Evolutionary conservation across 2,113 vertebrate genomes (phyloP).

Genomic region (Microcebus ravelobensis): DNA sequence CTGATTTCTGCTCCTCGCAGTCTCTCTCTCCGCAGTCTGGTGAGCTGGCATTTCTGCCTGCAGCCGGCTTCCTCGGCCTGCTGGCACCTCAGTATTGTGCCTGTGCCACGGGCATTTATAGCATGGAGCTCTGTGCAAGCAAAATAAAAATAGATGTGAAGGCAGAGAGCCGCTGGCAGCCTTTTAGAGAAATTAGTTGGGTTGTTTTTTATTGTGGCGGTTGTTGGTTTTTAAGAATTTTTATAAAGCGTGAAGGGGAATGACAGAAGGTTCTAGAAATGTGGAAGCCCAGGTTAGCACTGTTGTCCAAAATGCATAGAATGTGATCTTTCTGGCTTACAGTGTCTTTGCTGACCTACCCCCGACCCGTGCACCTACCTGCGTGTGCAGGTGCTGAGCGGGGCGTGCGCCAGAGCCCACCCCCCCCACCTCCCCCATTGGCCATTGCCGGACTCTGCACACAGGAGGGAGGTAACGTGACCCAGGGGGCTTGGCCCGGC

Average conservation of each 20-base stretch:
- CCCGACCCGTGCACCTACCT: not conserved
- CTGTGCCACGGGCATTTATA: not conserved
- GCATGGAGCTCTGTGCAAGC: not conserved
- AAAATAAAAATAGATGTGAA: constrained; percentile 21
- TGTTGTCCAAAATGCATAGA: not conserved
- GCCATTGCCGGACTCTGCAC: not conserved
- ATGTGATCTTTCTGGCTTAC: too few relatives aligned
- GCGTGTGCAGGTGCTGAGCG: not conserved
- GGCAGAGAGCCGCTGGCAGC: not conserved
- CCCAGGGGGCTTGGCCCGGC: not conserved
- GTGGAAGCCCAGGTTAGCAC: not conserved
- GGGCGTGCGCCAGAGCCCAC: not conserved
- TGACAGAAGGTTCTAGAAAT: not conserved
- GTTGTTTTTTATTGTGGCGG: not conserved
- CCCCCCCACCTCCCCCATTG: too few relatives aligned
- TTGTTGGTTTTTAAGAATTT: not conserved
- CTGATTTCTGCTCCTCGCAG: fast-evolving
- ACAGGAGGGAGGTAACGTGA: not conserved
- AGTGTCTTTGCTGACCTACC: not conserved
- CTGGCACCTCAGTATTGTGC: not conserved
- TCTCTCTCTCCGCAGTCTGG: not conserved
- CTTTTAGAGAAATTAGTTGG: not conserved
- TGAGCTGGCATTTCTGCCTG: not conserved
- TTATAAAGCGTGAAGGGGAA: not conserved
- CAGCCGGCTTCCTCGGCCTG: not conserved